phyloP scores from a whole-genome alignment of 2,888 invertebrate species.

The Harmothoe impar region DNA sequence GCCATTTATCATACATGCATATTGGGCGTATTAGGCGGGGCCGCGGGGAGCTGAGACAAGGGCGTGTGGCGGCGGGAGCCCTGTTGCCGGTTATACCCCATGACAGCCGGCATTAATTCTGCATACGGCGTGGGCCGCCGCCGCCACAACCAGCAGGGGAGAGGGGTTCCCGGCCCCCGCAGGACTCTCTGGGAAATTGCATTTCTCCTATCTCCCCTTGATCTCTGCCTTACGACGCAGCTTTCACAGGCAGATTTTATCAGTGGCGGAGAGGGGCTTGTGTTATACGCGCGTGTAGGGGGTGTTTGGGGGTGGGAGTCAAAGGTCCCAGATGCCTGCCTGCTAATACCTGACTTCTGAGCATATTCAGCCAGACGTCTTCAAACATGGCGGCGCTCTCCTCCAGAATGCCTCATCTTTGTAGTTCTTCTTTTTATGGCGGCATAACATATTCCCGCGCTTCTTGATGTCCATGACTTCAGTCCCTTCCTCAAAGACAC shows the following conservation, averaged over 20 bases:
- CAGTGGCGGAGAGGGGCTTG: neutral
- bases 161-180: neutral
- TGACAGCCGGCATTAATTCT: slow-evolving; percentile 15
- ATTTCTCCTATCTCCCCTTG: slow-evolving; percentile 23
- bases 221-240: slow-evolving; percentile 22
- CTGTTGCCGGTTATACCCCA: slow-evolving; percentile 1
- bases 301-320: neutral
- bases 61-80: neutral
- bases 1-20: slow-evolving; percentile 10
- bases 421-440: too few relatives aligned
- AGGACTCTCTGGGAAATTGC: slow-evolving; percentile 6
- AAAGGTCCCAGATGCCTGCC: neutral
- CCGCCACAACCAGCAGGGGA: neutral
- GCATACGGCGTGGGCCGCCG: neutral
- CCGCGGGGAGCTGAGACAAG: neutral
- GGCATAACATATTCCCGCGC: too few relatives aligned
- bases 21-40: neutral
- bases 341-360: neutral
- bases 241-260: slow-evolving; percentile 17
- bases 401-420: too few relatives aligned
- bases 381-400: neutral
- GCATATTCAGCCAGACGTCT: neutral
- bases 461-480: too few relatives aligned
- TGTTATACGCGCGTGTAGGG: neutral
- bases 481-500: too few relatives aligned